A percentile compares a stretch with the other conserved stretches of the same genome.
These are phyloP conservation scores for Pangasius djambal DNA, from an alignment of 2,797 vertebrate genomes.

Conservation along the genomic window DNA sequence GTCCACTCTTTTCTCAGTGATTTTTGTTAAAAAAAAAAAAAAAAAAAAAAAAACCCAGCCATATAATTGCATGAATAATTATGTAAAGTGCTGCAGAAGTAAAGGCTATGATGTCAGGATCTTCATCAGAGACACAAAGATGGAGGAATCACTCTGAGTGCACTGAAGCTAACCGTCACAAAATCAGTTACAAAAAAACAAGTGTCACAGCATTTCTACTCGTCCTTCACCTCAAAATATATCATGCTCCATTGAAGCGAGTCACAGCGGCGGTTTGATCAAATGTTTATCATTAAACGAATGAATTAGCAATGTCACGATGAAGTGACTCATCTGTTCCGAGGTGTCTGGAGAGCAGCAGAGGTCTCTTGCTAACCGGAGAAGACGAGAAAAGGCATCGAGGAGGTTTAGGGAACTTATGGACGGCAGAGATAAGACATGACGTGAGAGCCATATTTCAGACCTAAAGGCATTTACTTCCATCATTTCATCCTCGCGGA, in stretches of 20 bases:
- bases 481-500: not conserved
- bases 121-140: not conserved
- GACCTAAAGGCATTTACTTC: not conserved
- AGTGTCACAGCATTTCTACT: not conserved
- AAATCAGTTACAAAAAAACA: not conserved
- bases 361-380: not conserved
- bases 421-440: slow-evolving; percentile 8
- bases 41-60: not conserved
- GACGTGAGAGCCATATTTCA: not conserved
- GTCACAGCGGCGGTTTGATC: not conserved
- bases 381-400: not conserved
- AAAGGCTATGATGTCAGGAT: not conserved
- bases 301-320: not conserved
- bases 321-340: not conserved
- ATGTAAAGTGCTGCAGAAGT: not conserved
- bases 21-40: not conserved
- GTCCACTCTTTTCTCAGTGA: not conserved
- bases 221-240: not conserved
- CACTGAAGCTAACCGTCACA: not conserved
- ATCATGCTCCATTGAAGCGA: not conserved
- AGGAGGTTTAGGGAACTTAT: slow-evolving; percentile 1
- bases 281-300: not conserved
- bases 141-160: not conserved
- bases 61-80: not conserved
- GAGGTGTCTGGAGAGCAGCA: not conserved